Conservation (phyloP, 1,140 invertebrate species). For the Trissolcus basalis region DNA sequence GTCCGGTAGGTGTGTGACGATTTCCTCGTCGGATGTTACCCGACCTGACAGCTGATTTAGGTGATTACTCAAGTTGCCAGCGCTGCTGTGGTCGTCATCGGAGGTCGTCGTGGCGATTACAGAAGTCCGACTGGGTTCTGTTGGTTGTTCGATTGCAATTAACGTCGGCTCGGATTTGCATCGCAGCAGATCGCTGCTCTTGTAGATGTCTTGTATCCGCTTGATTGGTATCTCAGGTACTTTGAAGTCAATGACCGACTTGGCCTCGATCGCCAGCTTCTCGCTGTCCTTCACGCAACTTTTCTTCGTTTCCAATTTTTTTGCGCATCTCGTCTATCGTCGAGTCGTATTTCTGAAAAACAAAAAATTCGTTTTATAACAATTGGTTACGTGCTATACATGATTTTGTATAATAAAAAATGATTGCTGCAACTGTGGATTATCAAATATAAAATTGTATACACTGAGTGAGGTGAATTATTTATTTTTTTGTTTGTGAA, state of each 20-base stretch:
- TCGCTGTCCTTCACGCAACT: constrained; percentile 64
- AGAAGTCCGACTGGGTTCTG: background rate
- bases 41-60: too few species aligned
- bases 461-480: too few species aligned
- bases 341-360: constrained; percentile 70
- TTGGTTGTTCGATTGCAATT: constrained; percentile 41
- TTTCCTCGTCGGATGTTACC: constrained; percentile 50
- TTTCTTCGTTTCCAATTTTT: constrained; percentile 70
- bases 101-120: background rate
- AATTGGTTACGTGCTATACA: too few species aligned
- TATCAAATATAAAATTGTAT: too few species aligned
- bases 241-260: constrained; percentile 71
- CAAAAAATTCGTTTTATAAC: too few species aligned
- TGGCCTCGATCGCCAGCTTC: constrained; percentile 71
- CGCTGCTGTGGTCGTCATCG: background rate
- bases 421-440: too few species aligned
- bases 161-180: constrained; percentile 72
- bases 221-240: constrained; percentile 74
- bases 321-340: constrained; percentile 74
- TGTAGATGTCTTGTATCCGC: constrained; percentile 71
- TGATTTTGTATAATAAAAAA: too few species aligned
- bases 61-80: too few species aligned
- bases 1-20: constrained; percentile 27
- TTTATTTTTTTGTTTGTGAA: too few species aligned
- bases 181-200: constrained; percentile 67